phyloP scores from a whole-genome alignment of 2,888 invertebrate genomes.

The Rotaria socialis region DNA sequence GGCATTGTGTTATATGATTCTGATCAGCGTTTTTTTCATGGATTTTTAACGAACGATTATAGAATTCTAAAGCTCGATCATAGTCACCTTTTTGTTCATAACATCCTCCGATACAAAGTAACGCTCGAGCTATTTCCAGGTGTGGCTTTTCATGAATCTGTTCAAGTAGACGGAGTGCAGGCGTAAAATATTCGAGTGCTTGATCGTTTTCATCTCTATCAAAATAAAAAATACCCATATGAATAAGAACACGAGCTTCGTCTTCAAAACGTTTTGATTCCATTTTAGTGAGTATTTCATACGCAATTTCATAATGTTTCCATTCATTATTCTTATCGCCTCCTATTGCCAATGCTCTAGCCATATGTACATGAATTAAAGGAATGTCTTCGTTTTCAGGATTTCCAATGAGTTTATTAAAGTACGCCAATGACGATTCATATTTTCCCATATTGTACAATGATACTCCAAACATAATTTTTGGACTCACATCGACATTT shows the following conservation, averaged over 20 bases:
- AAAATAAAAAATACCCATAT: not conserved
- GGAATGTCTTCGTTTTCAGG: not conserved
- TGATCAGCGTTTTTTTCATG: not conserved
- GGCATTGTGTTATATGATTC: not conserved
- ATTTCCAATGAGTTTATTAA: not conserved
- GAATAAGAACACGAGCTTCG: not conserved
- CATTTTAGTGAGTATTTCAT: not conserved
- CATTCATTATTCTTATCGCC: not conserved
- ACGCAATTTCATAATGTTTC: not conserved
- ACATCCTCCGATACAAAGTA: not conserved
- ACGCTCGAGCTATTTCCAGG: not conserved
- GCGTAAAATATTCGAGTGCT: not conserved
- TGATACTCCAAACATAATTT: not conserved
- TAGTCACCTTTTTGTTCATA: not conserved
- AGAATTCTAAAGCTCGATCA: not conserved
- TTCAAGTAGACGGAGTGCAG: not conserved
- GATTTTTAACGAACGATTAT: not conserved
- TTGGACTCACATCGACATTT: not conserved
- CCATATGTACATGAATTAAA: conserved; percentile 3
- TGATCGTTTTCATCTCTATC: not conserved
- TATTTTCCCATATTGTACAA: not conserved
- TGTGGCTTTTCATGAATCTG: not conserved
- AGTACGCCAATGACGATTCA: not conserved
- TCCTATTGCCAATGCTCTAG: not conserved
- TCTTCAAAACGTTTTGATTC: not conserved